These are phyloP conservation scores for Orchestes rusci DNA, from an alignment of 2,888 invertebrate genomes.

Conservation along the genomic window DNA sequence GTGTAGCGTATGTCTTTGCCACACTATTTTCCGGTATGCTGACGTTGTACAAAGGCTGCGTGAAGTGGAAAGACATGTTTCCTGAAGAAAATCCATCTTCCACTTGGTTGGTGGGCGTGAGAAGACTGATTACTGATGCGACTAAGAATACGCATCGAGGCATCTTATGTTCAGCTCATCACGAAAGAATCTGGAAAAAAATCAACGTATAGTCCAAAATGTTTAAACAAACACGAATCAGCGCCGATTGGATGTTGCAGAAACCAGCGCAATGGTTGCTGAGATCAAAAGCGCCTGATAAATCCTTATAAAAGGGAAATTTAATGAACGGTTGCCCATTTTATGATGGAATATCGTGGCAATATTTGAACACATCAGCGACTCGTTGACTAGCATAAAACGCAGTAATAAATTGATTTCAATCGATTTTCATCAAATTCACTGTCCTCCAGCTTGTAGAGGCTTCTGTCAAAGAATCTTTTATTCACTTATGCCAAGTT, in stretches of 20 bases:
- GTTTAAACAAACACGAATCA: no score
- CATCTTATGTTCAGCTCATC: slow-evolving; percentile 42
- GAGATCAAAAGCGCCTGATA: background rate
- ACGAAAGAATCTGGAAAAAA: slow-evolving; percentile 34
- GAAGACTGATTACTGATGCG: slow-evolving; percentile 34
- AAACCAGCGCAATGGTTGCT: no score
- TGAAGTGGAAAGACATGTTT: slow-evolving; percentile 58
- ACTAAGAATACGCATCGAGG: slow-evolving; percentile 31
- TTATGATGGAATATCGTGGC: no score
- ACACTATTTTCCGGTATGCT: slow-evolving; percentile 89
- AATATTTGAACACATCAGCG: no score
- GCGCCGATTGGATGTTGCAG: no score
- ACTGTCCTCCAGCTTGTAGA: no score
- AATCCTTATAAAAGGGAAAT: background rate
- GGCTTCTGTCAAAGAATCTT: no score
- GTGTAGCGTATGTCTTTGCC: slow-evolving; percentile 76
- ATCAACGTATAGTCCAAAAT: background rate
- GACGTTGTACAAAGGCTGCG: slow-evolving; percentile 71
- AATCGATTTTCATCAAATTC: no score
- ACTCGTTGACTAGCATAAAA: no score
- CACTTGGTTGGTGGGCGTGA: slow-evolving; percentile 18
- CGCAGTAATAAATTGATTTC: no score
- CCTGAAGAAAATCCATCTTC: slow-evolving; percentile 30
- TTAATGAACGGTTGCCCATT: background rate
- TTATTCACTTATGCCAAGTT: no score